Conservation (phyloP, 2,888 invertebrate genomes). For the Drosophila bunnanda region DNA sequence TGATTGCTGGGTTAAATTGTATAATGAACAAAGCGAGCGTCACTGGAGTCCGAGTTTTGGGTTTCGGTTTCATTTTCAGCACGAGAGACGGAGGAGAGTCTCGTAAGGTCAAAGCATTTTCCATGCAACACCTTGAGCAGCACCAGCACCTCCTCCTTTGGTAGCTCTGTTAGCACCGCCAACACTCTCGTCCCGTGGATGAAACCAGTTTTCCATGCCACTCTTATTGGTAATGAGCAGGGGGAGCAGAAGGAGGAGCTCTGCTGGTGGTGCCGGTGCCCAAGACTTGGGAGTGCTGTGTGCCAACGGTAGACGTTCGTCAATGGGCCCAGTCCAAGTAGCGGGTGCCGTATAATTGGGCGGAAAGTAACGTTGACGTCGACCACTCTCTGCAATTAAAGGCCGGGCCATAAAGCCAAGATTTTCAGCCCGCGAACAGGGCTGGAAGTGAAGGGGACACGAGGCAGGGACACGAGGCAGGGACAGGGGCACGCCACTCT, state of each 20-base stretch:
- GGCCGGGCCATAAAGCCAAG: conserved; percentile 28
- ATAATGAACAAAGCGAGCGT: conserved; percentile 36
- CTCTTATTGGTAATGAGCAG: conserved; percentile 40
- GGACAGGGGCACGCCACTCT: background rate
- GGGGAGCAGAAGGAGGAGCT: conserved; percentile 54
- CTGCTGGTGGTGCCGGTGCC: conserved; percentile 17
- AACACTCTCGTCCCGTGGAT: conserved; percentile 13
- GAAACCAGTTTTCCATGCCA: conserved; percentile 59
- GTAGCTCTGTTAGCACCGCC: background rate
- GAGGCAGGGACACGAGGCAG: too few species aligned
- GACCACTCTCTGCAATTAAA: conserved; percentile 49
- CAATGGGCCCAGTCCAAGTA: conserved; percentile 27
- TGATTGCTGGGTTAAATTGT: conserved; percentile 48
- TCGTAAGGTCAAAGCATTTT: conserved; percentile 71
- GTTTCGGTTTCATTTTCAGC: conserved; percentile 30
- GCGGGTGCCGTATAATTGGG: conserved; percentile 61
- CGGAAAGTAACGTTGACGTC: conserved; percentile 64
- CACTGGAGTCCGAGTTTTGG: background rate
- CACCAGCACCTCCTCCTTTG: conserved; percentile 29
- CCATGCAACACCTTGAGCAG: conserved; percentile 75
- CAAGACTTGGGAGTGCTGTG: conserved; percentile 2
- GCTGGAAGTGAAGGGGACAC: background rate
- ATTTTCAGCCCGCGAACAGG: conserved; percentile 8
- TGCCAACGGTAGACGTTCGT: conserved; percentile 5
- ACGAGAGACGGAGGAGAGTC: conserved; percentile 29